Conservation (phyloP, 2,888 invertebrate genomes). For the Oxytorus armatus region DNA sequence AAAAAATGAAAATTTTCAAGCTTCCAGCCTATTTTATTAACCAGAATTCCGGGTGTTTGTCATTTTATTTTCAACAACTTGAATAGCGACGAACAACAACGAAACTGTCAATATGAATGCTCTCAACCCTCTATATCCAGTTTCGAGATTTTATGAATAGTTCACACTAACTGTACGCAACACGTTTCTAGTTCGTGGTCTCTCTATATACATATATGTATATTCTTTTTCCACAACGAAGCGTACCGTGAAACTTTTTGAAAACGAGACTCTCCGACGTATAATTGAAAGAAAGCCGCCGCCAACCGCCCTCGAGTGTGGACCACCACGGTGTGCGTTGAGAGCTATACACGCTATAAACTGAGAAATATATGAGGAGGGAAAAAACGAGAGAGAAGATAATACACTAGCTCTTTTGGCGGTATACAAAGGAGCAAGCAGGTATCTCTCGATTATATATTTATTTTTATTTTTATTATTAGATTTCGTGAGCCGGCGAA, state of each 20-base stretch:
- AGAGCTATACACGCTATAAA: conserved; percentile 75
- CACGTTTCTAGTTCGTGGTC: conserved; percentile 30
- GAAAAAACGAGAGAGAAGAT: conserved; percentile 54
- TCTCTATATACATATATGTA: conserved; percentile 20
- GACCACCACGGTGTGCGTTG: conserved; percentile 73
- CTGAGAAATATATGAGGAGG: conserved; percentile 74
- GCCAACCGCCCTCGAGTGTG: conserved; percentile 65
- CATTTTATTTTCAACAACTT: background rate
- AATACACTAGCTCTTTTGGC: conserved; percentile 52
- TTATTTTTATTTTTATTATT: conserved; percentile 33
- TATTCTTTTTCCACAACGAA: conserved; percentile 73
- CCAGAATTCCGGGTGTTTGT: background rate
- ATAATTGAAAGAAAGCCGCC: conserved; percentile 81
- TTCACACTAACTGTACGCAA: conserved; percentile 26
- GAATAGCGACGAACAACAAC: conserved; percentile 9
- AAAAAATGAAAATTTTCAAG: background rate
- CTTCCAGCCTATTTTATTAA: background rate
- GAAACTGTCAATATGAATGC: background rate
- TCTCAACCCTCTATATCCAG: background rate
- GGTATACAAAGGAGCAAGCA: conserved; percentile 31
- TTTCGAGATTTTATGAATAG: conserved; percentile 45
- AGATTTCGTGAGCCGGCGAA: conserved; percentile 15
- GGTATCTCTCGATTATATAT: conserved; percentile 50
- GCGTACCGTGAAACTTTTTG: conserved; percentile 59
- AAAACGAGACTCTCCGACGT: conserved; percentile 68